These are phyloP conservation scores for Allolobophora icterica DNA, from an alignment of 2,888 invertebrate genomes.

Conservation along the genomic window DNA sequence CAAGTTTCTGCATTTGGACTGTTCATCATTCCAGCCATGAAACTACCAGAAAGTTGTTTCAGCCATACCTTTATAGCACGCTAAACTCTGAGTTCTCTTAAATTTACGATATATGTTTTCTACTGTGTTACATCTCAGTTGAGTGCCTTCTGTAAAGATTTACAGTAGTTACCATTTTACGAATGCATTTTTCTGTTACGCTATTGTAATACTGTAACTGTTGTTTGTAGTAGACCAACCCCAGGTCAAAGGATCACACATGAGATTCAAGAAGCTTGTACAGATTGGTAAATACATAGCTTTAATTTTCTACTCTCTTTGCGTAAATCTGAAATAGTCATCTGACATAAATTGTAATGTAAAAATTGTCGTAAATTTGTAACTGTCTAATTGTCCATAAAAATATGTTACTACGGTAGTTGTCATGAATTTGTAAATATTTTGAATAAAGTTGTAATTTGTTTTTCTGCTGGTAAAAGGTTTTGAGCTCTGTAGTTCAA, in stretches of 20 bases:
- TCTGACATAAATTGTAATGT: not conserved
- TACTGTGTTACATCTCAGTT: not conserved
- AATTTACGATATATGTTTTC: not conserved
- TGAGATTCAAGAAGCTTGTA: slow-evolving; percentile 98
- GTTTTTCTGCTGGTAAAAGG: not conserved
- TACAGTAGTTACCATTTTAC: not conserved
- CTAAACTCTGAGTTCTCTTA: not conserved
- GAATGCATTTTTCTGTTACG: not conserved
- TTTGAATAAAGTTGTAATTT: not conserved
- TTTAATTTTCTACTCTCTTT: slow-evolving; percentile 23
- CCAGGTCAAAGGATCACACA: slow-evolving; percentile 48
- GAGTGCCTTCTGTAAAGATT: not conserved
- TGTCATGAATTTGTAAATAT: not conserved
- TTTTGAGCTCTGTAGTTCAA: not conserved
- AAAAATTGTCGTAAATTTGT: not conserved
- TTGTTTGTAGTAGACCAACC: slow-evolving; percentile 49
- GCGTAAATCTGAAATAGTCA: not conserved
- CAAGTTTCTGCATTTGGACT: not conserved
- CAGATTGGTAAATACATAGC: slow-evolving; percentile 83
- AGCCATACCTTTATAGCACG: not conserved
- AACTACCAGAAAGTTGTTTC: not conserved
- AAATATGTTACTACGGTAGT: not conserved
- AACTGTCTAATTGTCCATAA: not conserved
- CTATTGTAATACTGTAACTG: not conserved
- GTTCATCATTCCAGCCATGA: not conserved